These are phyloP conservation scores for Parus major DNA, from an alignment of 2,113 vertebrate genomes.

Conservation along the genomic window DNA sequence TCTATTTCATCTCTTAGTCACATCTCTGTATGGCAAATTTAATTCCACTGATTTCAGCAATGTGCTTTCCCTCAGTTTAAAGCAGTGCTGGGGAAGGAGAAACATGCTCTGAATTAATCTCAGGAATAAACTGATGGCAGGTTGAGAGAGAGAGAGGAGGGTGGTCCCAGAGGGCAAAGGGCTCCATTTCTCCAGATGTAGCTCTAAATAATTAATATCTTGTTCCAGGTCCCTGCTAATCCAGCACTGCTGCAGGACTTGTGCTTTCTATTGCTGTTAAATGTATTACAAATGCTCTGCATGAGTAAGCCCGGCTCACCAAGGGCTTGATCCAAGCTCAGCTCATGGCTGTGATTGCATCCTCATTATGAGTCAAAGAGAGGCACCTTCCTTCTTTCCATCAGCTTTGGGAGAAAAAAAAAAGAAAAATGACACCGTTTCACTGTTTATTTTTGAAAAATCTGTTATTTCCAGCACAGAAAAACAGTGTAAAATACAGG, in stretches of 20 bases:
- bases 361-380: not conserved
- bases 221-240: not conserved
- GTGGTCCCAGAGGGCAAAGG: not conserved
- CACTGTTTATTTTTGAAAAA: not conserved
- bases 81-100: not conserved
- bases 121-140: not conserved
- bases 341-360: not conserved
- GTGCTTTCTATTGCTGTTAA: not conserved
- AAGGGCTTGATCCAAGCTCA: not conserved
- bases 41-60: not conserved
- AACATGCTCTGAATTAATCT: conserved; percentile 16
- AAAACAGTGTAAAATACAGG: not conserved
- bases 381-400: not conserved
- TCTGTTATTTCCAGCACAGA: not conserved
- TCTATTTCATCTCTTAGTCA: not conserved
- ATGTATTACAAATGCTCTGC: not conserved
- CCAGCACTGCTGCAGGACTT: not conserved
- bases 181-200: conserved; percentile 45
- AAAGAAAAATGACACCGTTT: not conserved
- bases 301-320: not conserved
- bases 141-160: not conserved
- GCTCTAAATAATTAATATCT: conserved; percentile 55
- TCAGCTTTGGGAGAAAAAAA: not conserved
- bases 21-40: not conserved
- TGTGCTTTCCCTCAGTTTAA: not conserved